Conservation (phyloP, 2,797 vertebrate species). For the Callimico goeldii region DNA sequence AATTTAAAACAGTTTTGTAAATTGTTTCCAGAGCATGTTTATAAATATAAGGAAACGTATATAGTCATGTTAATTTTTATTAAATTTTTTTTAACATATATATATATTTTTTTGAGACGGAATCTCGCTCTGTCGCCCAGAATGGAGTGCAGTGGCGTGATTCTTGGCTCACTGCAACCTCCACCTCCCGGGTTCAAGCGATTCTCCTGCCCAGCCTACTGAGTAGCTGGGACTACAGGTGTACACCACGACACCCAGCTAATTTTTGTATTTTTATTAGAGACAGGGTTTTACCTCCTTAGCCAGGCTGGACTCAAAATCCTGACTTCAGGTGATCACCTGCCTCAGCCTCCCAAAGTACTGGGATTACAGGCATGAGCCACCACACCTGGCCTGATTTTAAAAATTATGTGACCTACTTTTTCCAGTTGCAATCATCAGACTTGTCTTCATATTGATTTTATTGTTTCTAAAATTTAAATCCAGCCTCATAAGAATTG, state of each 20-base stretch:
- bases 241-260: background rate
- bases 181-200: background rate
- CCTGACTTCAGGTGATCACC: background rate
- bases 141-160: background rate
- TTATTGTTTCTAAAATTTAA: conserved; percentile 39
- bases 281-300: background rate
- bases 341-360: background rate
- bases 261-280: background rate
- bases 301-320: background rate
- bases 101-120: background rate
- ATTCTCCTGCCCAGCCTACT: background rate
- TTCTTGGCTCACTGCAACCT: background rate
- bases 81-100: background rate
- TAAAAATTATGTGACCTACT: background rate
- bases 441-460: background rate
- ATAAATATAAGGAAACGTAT: background rate
- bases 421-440: background rate
- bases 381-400: background rate
- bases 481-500: background rate
- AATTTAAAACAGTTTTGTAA: conserved; percentile 36
- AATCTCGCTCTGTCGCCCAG: background rate
- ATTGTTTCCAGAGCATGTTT: conserved; percentile 20
- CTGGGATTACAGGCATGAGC: background rate
- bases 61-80: background rate
- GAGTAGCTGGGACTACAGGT: background rate